A percentile compares a stretch with the other conserved stretches of the same genome.
Conservation (phyloP, 2,113 vertebrate species). For the Gnathonemus longibarbis region DNA sequence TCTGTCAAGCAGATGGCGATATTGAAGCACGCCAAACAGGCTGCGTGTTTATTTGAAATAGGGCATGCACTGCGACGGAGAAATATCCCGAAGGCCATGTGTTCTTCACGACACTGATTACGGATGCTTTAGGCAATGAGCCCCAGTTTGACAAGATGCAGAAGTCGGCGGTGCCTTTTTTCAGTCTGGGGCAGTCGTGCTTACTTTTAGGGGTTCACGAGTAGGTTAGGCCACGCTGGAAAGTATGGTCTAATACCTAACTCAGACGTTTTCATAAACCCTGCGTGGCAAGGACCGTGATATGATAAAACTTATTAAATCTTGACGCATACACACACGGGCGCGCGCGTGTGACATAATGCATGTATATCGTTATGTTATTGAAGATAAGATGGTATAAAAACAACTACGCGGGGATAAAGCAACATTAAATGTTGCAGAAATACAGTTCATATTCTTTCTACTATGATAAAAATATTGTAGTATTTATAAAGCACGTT, state of each 20-base stretch:
- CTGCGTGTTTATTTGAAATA: constrained; percentile 48
- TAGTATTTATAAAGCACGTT: not conserved
- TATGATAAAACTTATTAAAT: not conserved
- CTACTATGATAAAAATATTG: not conserved
- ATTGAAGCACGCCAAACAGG: constrained; percentile 31
- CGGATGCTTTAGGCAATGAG: constrained; percentile 32
- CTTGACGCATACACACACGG: not conserved
- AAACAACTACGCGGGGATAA: not conserved
- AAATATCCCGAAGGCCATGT: constrained; percentile 29
- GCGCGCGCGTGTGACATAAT: not conserved
- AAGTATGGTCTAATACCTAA: not conserved
- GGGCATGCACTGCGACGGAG: constrained; percentile 37
- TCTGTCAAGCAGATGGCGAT: constrained; percentile 46
- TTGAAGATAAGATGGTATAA: not conserved
- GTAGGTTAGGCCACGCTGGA: not conserved
- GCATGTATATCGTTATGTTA: not conserved
- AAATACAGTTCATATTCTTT: not conserved
- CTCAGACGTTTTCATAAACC: not conserved
- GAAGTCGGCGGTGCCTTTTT: constrained; percentile 31
- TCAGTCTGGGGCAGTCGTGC: constrained; percentile 14
- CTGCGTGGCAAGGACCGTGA: not conserved
- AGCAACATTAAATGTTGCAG: not conserved
- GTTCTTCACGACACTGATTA: constrained; percentile 32
- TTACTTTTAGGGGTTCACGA: constrained; percentile 14
- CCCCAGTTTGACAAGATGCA: constrained; percentile 40